Evolutionary conservation across 2,797 vertebrate genomes (phyloP), one percentile per base, ranked within the genome.

Genomic region (Enoplosus armatus): DNA sequence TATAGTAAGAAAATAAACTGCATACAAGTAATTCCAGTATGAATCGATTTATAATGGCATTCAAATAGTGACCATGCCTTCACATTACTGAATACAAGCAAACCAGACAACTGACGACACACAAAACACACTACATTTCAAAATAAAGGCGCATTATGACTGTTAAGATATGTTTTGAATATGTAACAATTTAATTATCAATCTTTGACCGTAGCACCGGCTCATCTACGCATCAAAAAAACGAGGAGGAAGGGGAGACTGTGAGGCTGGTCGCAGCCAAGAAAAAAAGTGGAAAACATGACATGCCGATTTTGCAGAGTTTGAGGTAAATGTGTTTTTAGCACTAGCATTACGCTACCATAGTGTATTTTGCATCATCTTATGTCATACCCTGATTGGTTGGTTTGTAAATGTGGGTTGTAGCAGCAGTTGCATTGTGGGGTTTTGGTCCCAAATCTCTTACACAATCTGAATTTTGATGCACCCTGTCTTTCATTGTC

Each of bases 301-400:
- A 62, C 63, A 56, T 26, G 16, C 12, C 4, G 22, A 41, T 48
- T 70, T 54, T 20, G 15, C 10, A 50, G 33, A 45, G 6, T 51
- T 50, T 56, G 9, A 55, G 47, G 33, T 45, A 70, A 64, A 74
- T 54, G 39, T 7, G 14, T 37, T 20, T 47, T 47, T 35, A 72
- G 39, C 3, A 9, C 41, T 6, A 22, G 11, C 11, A 43, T 77
- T 67, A 63, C 0, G 41, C 26, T 35, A 35, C 5, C 7, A 56
- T 64, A 8, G 59, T 47, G 37, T 3, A 4, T 63, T 55, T 48
- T 24, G 14, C 47, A 47, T 39, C 0, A 66, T 20, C 63, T 77
- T 5, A 18, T 24, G 8, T 51, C 11, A 0, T 33, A 29, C 26
- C 51, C 22, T 47, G 55, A 55, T 22, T 61, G 51, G 22, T 45